Evolutionary conservation across 1,140 invertebrate genomes (phyloP), one percentile per base, ranked within the genome.

Genomic region (Drosophila elegans): DNA sequence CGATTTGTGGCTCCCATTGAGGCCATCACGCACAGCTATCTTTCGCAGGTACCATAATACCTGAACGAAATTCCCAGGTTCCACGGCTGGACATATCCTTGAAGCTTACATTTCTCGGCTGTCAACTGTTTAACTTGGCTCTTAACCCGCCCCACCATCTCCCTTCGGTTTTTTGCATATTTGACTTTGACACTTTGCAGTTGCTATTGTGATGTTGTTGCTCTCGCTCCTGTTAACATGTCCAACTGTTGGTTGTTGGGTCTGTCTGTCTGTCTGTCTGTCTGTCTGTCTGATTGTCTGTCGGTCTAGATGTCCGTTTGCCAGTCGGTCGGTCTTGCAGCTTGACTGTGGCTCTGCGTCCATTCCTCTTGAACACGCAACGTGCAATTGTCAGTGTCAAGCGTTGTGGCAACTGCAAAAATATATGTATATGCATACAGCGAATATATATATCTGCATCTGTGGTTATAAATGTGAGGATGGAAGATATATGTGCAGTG

Each of bases 161-260:
- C 63, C 57, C 38, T 38, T 56, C 27, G 49, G 54, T 38, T 79
- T 79, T 66, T 79, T 68, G 56, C 76, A 80, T 77, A 77, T 78
- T 86, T 86, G 82, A 86, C 82, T 88, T 86, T 86, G 83, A 86
- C 83, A 86, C 83, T 89, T 86, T 81, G 83, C 84, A 79, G 82
- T 88, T 63, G 53, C 54, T 64, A 59, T 76, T 74, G 41, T 38
- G 10, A 29, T 56, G 64, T 69, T 71, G 73, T 68, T 77, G 54
- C 64, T 74, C 48, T 54, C 55, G 74, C 74, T 77, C 53, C 74
- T 77, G 74, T 78, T 78, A 78, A 78, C 74, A 77, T 78, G 74
- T 77, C 74, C 66, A 73, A 73, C 71, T 51, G 62, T 54, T 59
- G 9, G 57, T 69, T 53, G 56, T 48, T 56, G 32, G 38, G 49